Base-by-base conservation (phyloP, 1,140 invertebrate genomes). In the Xylocopa sonorina region DNA sequence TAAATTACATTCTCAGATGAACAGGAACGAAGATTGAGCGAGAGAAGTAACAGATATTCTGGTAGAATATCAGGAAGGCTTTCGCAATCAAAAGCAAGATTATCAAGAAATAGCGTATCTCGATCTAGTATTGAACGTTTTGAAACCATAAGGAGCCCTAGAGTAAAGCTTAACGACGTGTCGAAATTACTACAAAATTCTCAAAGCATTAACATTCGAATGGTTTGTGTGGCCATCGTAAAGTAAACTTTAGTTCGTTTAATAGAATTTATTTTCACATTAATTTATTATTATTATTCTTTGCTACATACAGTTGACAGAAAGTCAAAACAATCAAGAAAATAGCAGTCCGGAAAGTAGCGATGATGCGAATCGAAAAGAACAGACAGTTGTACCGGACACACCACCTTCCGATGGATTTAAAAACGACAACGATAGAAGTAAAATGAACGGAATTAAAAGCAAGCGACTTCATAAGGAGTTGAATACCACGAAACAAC, bases 131-230 rank as follows among this genome's bases (percentile, higher is more conserved):
- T 69, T 12, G 78, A 79, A 53, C 32, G 51, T 63, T 50, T 66
- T 3, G 80, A 86, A 32, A 29, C 60, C 9, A 73, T 86, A 24
- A 84, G 82, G 84, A 91, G 86, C 78, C 90, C 89, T 0, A 81
- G 82, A 68, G 91, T 92, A 14, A 82, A 88, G 32, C 63, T 92
- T 4, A 90, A 91, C 24, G 90, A 93, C 60, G 90, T 92, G 34
- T 92, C 90, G 16, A 89, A 90, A 64, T 81, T 90, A 16, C 69
- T 92, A 10, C 85, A 81, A 74, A 89, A 92, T 84, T 90, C 89
- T n/a, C 91, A 91, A 67, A 87, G 72, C 7, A 69, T 92, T 27
- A 93, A 90, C 50, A 81, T 91, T 21, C 79, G 81, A 75, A 89
- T 51, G 87, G 88, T 91, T 77, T 69, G 82, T 77, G 43, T 67